These are phyloP conservation scores for Alectoris magna DNA, from an alignment of 2,797 vertebrate species.

Conservation along the genomic window DNA sequence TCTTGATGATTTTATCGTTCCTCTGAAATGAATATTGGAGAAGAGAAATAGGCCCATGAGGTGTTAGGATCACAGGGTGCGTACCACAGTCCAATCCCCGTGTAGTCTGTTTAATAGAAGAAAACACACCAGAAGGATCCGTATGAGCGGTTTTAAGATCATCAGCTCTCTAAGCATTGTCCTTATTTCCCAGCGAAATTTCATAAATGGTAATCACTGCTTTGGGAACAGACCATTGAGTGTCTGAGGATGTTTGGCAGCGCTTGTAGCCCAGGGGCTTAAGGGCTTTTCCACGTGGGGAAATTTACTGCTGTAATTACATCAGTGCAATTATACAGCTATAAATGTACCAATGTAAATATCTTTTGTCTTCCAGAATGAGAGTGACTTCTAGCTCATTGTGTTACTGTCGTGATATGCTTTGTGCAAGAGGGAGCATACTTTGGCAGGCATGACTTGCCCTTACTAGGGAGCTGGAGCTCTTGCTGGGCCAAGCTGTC, in stretches of 20 bases:
- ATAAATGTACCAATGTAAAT: background rate
- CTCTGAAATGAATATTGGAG: background rate
- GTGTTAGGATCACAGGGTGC: background rate
- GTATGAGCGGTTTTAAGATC: background rate
- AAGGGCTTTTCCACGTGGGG: background rate
- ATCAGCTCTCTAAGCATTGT: background rate
- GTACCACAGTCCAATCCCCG: background rate
- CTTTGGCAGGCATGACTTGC: accelerated
- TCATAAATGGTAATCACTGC: background rate
- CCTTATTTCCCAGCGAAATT: background rate
- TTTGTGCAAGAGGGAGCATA: background rate
- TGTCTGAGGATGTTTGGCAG: background rate
- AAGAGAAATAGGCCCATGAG: background rate
- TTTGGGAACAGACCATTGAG: background rate
- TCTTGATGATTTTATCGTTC: background rate
- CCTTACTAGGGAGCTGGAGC: accelerated
- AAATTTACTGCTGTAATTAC: background rate
- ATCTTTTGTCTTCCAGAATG: background rate
- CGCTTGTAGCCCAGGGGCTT: background rate
- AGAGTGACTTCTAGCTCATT: background rate
- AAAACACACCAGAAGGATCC: background rate
- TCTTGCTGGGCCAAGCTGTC: background rate
- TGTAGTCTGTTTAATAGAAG: background rate
- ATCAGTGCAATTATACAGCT: background rate
- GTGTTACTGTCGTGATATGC: accelerated